These are phyloP conservation scores for Rhynchophorus ferrugineus DNA, from an alignment of 1,140 invertebrate genomes.

Conservation along the genomic window DNA sequence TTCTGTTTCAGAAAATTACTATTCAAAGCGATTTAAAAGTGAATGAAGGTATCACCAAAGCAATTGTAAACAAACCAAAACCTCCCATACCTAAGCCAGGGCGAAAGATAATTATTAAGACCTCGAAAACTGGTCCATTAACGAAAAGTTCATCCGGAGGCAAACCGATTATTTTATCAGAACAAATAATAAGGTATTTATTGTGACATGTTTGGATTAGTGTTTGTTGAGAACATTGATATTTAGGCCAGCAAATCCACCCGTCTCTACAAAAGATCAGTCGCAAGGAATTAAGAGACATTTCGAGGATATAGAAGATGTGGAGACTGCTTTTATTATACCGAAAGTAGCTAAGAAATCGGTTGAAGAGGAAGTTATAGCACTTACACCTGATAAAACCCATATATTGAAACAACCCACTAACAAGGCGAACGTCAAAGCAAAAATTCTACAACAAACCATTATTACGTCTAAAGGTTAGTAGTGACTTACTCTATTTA, in stretches of 20 bases:
- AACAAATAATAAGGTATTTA: constrained; percentile 33
- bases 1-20: neutral
- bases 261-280: constrained; percentile 21
- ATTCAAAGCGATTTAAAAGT: constrained; percentile 12
- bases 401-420: neutral
- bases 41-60: constrained; percentile 4
- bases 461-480: constrained; percentile 37
- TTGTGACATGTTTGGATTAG: neutral
- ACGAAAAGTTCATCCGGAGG: constrained; percentile 3
- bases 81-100: constrained; percentile 6
- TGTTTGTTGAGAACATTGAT: neutral
- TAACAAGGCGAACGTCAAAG: constrained; percentile 24
- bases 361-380: constrained; percentile 15
- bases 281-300: constrained; percentile 25
- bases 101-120: constrained; percentile 14
- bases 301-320: constrained; percentile 37
- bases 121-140: constrained; percentile 2
- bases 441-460: constrained; percentile 39
- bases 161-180: constrained; percentile 38
- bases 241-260: constrained; percentile 22
- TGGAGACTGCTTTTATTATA: constrained; percentile 37
- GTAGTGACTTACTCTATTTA: neutral
- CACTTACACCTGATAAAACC: neutral
- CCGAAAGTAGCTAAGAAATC: constrained; percentile 32
- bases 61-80: constrained; percentile 9